These are phyloP conservation scores for Alces alces DNA, from an alignment of 2,113 vertebrate species.

Conservation along the genomic window DNA sequence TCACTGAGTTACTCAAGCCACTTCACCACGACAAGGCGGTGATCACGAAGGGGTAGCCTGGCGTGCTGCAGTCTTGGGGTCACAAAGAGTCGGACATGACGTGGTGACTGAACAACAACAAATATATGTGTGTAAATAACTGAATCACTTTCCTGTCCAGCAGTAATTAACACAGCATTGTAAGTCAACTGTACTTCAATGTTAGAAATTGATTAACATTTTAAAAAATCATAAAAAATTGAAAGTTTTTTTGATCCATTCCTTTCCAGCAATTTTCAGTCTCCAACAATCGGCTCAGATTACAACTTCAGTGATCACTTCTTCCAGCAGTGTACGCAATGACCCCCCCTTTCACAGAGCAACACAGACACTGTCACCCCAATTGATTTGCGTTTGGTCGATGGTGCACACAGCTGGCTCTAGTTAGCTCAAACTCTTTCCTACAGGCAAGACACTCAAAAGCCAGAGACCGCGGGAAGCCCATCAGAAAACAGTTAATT, in stretches of 20 bases:
- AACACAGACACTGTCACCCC: neutral
- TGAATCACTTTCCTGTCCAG: neutral
- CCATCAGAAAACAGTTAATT: neutral
- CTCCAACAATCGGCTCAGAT: neutral
- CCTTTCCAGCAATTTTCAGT: neutral
- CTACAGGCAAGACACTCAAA: neutral
- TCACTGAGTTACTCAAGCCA: neutral
- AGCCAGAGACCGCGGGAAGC: neutral
- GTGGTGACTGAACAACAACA: neutral
- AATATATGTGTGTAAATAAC: neutral
- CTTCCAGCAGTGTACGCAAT: neutral
- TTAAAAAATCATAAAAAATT: neutral
- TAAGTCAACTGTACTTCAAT: neutral
- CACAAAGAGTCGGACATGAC: neutral
- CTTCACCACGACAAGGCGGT: neutral
- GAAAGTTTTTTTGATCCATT: neutral
- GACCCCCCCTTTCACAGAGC: neutral
- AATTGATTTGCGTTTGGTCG: neutral
- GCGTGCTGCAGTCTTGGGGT: neutral
- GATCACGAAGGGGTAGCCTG: neutral
- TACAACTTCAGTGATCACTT: neutral
- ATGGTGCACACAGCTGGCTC: neutral
- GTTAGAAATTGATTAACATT: neutral
- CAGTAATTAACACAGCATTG: neutral
- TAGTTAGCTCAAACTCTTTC: neutral